A percentile compares a stretch with the other conserved stretches of the same genome.
These are phyloP conservation scores for Euzetes globulus DNA, from an alignment of 2,888 invertebrate genomes.

Conservation along the genomic window DNA sequence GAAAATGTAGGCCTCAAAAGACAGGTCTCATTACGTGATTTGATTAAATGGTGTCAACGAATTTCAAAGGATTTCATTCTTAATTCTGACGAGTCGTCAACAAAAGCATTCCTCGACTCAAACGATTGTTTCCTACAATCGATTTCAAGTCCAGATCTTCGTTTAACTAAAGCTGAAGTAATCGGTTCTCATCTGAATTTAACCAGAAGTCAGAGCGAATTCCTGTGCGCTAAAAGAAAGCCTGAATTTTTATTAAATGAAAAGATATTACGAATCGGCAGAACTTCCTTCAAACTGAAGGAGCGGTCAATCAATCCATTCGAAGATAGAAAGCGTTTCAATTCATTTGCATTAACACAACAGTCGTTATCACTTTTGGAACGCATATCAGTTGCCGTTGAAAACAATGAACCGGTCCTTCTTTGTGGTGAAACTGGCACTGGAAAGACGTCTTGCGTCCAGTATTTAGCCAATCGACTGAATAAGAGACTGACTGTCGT, in stretches of 20 bases:
- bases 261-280: slow-evolving; percentile 32
- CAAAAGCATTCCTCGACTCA: slow-evolving; percentile 68
- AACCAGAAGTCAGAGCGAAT: slow-evolving; percentile 37
- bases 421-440: slow-evolving; percentile 97
- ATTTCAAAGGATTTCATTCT: slow-evolving; percentile 64
- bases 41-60: slow-evolving; percentile 82
- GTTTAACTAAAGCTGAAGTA: slow-evolving; percentile 61
- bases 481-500: slow-evolving; percentile 73
- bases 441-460: slow-evolving; percentile 92
- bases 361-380: slow-evolving; percentile 75
- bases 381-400: slow-evolving; percentile 73
- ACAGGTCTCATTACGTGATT: slow-evolving; percentile 55
- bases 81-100: slow-evolving; percentile 48
- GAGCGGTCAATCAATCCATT: neutral
- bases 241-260: slow-evolving; percentile 35
- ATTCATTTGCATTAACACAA: slow-evolving; percentile 62
- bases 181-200: slow-evolving; percentile 76
- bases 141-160: slow-evolving; percentile 53
- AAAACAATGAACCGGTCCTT: slow-evolving; percentile 76
- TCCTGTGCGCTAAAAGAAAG: slow-evolving; percentile 33
- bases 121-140: slow-evolving; percentile 84
- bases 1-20: slow-evolving; percentile 40
- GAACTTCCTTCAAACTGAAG: slow-evolving; percentile 26
- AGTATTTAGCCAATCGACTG: slow-evolving; percentile 74
- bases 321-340: neutral